A percentile compares a stretch with the other conserved stretches of the same genome.
phyloP scores from a whole-genome alignment of 2,888 invertebrate species.

The Cheilosia soror region DNA sequence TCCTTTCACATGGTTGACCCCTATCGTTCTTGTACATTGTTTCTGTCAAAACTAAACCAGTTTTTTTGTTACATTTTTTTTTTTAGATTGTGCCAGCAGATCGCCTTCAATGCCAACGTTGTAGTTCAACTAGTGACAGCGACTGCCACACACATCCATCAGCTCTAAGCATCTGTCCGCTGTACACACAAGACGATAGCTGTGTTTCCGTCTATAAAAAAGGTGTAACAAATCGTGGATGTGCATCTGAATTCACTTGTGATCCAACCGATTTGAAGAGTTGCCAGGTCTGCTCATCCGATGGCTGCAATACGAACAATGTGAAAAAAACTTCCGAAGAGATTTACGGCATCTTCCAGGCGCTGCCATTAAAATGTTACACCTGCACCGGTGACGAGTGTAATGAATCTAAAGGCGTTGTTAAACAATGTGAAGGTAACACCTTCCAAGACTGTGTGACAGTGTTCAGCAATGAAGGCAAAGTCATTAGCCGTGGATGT shows the following conservation, averaged over 20 bases:
- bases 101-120: constrained; percentile 76
- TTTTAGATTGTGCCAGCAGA: constrained; percentile 45
- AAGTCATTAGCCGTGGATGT: constrained; percentile 76
- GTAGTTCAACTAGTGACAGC: constrained; percentile 71
- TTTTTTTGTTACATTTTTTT: background rate
- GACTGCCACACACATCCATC: constrained; percentile 68
- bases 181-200: constrained; percentile 63
- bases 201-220: constrained; percentile 75
- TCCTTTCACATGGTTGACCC: no score
- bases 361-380: constrained; percentile 77
- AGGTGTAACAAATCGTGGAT: constrained; percentile 76
- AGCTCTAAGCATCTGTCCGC: constrained; percentile 67
- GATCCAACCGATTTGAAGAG: constrained; percentile 47
- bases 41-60: no score
- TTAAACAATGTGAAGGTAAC: constrained; percentile 73
- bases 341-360: constrained; percentile 76
- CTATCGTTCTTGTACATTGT: no score
- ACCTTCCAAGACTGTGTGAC: constrained; percentile 76
- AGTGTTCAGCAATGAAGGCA: constrained; percentile 67
- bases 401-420: constrained; percentile 37
- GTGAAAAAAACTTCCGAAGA: constrained; percentile 70
- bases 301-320: constrained; percentile 76
- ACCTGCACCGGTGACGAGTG: constrained; percentile 71
- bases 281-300: constrained; percentile 72
- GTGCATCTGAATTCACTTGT: constrained; percentile 75